Percentiles rank a stretch among this genome's conserved stretches.
Conservation (phyloP, 2,797 vertebrate genomes). For the Phalanger gymnotis region DNA sequence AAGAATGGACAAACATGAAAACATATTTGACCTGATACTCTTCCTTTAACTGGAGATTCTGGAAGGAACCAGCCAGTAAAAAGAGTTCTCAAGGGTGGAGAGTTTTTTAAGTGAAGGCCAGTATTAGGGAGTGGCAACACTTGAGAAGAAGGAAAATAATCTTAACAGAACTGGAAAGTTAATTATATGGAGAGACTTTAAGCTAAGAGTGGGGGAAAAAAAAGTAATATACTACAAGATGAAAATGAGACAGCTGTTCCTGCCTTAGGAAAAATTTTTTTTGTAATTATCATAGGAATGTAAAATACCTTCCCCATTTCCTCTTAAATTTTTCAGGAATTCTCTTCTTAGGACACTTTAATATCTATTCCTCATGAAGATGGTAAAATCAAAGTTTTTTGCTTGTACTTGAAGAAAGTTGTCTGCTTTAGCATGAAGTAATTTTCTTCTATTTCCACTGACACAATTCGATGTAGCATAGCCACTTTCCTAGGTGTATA, state of each 20-base stretch:
- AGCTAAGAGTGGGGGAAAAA: background rate
- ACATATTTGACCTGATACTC: background rate
- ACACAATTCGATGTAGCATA: background rate
- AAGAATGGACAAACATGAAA: background rate
- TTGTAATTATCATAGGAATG: background rate
- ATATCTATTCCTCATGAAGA: background rate
- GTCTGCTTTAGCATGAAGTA: background rate
- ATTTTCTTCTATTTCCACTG: conserved; percentile 14
- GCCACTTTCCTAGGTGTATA: background rate
- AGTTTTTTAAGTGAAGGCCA: background rate
- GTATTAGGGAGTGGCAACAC: background rate
- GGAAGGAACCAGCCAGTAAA: background rate
- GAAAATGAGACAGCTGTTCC: background rate
- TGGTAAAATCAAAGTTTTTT: conserved; percentile 6
- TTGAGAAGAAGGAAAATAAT: background rate
- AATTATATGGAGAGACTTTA: background rate
- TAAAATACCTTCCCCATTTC: background rate
- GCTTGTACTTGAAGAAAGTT: background rate
- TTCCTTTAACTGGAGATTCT: background rate
- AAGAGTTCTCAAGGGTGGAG: background rate
- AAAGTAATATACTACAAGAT: background rate
- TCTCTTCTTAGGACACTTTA: background rate
- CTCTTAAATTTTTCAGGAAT: background rate
- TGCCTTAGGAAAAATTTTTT: background rate
- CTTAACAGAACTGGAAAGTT: background rate